phyloP scores from a whole-genome alignment of 2,888 invertebrate species.

The Hecatera dysodea region DNA sequence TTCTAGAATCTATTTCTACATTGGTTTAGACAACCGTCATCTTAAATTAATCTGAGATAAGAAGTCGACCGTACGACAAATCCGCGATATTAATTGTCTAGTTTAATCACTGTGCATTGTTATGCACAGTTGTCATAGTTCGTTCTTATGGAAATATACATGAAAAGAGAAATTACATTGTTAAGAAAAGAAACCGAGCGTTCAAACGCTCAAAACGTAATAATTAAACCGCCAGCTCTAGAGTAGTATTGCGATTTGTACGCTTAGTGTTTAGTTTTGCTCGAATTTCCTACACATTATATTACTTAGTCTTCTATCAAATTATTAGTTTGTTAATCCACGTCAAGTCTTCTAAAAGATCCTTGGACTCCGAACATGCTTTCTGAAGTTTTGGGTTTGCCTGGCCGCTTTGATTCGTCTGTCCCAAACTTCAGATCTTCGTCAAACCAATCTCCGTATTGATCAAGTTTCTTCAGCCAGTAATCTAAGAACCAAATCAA shows the following conservation, averaged over 20 bases:
- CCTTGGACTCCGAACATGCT: constrained; percentile 85
- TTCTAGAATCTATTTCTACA: not conserved
- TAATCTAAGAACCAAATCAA: constrained; percentile 35
- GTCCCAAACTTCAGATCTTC: constrained; percentile 84
- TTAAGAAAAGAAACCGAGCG: not conserved
- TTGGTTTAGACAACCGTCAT: not conserved
- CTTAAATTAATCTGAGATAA: constrained; percentile 19
- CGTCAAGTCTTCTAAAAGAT: constrained; percentile 64
- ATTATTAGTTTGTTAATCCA: constrained; percentile 69
- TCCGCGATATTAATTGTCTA: not conserved
- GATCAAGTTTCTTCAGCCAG: constrained; percentile 65
- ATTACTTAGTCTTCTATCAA: too few relatives aligned
- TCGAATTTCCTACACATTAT: too few relatives aligned
- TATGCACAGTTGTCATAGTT: not conserved
- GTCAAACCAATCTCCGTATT: constrained; percentile 83
- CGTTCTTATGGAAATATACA: constrained; percentile 9
- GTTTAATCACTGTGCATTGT: constrained; percentile 14
- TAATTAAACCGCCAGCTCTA: too few relatives aligned
- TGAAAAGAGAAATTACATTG: not conserved
- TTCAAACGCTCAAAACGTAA: too few relatives aligned
- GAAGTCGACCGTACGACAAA: not conserved
- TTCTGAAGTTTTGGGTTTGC: constrained; percentile 84
- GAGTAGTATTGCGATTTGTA: too few relatives aligned
- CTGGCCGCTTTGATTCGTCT: constrained; percentile 86
- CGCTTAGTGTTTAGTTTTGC: too few relatives aligned